Conservation (phyloP, 2,113 vertebrate species). For the Furnarius figulus region DNA sequence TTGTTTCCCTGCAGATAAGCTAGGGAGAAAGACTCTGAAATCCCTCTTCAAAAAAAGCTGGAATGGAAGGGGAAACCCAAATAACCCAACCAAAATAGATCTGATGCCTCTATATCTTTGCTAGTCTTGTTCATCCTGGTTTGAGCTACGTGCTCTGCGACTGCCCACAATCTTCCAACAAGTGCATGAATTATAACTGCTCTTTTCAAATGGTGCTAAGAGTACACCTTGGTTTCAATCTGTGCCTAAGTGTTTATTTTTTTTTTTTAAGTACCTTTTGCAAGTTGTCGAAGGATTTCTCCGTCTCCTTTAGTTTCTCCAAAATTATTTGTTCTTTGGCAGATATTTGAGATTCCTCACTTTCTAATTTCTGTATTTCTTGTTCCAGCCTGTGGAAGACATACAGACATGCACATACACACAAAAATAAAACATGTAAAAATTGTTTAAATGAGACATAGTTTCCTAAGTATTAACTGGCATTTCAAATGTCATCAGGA, state of each 20-base stretch:
- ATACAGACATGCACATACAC: constrained; percentile 61
- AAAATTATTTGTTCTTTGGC: constrained; percentile 95
- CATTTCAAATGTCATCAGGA: background rate
- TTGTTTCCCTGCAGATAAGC: background rate
- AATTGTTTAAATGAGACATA: background rate
- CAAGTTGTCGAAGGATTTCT: constrained; percentile 90
- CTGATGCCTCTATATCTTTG: background rate
- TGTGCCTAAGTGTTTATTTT: background rate
- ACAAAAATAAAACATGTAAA: constrained; percentile 15
- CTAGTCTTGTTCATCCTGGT: background rate
- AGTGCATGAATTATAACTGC: background rate
- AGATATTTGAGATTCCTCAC: constrained; percentile 94
- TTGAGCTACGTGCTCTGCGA: background rate
- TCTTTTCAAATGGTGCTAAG: background rate
- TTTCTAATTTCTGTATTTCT: constrained; percentile 90
- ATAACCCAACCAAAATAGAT: background rate
- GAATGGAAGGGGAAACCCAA: background rate
- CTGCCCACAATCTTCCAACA: background rate
- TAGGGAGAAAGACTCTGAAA: background rate
- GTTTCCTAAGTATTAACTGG: background rate
- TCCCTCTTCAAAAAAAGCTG: background rate
- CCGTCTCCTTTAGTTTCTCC: constrained; percentile 91
- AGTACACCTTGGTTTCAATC: background rate
- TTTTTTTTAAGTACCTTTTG: constrained; percentile 83
- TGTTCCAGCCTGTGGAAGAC: constrained; percentile 86